Evolutionary conservation across 1,140 invertebrate genomes (phyloP).

Genomic region (Solen grandis): DNA sequence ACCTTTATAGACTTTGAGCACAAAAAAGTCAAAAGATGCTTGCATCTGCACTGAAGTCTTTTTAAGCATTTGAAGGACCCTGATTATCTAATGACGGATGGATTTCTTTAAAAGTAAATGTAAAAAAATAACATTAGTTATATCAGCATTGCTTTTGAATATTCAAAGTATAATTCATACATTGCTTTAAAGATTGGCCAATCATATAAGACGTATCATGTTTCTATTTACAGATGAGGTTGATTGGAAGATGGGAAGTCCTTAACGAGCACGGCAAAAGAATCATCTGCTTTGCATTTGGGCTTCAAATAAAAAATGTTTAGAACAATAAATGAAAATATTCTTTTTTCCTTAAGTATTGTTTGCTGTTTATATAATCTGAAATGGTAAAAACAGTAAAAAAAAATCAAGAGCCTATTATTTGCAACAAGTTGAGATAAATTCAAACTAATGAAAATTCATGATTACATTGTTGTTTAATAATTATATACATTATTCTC

Average conservation of each 20-base stretch:
- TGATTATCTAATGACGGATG: no score
- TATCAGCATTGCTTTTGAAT: neutral
- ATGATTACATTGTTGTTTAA: no score
- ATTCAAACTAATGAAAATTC: no score
- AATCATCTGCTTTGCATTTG: constrained; percentile 21
- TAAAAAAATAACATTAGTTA: neutral
- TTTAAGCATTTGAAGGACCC: no score
- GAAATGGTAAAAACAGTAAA: no score
- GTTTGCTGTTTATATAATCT: neutral
- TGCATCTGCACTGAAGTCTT: no score
- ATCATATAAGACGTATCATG: neutral
- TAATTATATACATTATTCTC: no score
- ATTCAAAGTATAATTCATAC: neutral
- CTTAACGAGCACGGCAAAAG: neutral
- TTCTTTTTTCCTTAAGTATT: neutral
- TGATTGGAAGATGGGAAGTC: constrained; percentile 21
- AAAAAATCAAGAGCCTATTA: no score
- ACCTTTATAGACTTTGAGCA: no score
- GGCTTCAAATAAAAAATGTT: constrained; percentile 13
- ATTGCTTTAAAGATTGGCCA: neutral
- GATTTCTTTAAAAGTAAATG: neutral
- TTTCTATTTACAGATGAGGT: constrained; percentile 22
- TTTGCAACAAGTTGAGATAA: no score
- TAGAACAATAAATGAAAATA: no score
- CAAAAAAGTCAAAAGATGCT: no score